Conservation (phyloP, 2,888 invertebrate species). For the Dasypogon diadema region DNA sequence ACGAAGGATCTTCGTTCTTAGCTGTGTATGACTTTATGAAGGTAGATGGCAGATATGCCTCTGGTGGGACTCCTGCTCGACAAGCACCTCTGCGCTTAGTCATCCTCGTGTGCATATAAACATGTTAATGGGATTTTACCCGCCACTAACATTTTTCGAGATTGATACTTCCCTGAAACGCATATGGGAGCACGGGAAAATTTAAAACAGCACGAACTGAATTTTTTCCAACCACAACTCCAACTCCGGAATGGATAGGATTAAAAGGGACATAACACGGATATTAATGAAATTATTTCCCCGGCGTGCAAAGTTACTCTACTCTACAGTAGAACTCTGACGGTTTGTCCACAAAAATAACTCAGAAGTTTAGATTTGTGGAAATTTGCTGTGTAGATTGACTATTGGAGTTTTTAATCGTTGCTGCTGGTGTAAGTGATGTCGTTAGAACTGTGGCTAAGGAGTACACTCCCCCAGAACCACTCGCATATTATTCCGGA, state of each 20-base stretch:
- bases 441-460: too few relatives aligned
- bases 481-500: too few relatives aligned
- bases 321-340: too few relatives aligned
- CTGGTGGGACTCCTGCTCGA: conserved; percentile 22
- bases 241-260: conserved; percentile 4
- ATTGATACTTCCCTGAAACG: conserved; percentile 38
- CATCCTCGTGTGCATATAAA: conserved; percentile 50
- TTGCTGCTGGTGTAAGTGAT: too few relatives aligned
- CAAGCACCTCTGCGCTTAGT: conserved; percentile 39
- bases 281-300: conserved; percentile 39
- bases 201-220: conserved; percentile 26
- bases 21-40: not conserved
- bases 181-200: conserved; percentile 38
- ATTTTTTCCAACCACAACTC: conserved; percentile 4
- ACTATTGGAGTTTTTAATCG: too few relatives aligned
- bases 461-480: too few relatives aligned
- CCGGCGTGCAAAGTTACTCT: conserved; percentile 8
- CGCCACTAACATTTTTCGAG: conserved; percentile 50
- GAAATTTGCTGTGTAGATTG: too few relatives aligned
- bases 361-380: too few relatives aligned
- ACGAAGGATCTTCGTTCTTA: conserved; percentile 19
- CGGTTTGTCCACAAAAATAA: too few relatives aligned
- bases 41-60: conserved; percentile 31
- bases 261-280: conserved; percentile 39
- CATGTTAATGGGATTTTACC: conserved; percentile 49